A percentile compares a stretch with the other conserved stretches of the same genome.
Evolutionary conservation across 2,888 invertebrate genomes (phyloP).

Genomic region (Eupelmus urozonus): DNA sequence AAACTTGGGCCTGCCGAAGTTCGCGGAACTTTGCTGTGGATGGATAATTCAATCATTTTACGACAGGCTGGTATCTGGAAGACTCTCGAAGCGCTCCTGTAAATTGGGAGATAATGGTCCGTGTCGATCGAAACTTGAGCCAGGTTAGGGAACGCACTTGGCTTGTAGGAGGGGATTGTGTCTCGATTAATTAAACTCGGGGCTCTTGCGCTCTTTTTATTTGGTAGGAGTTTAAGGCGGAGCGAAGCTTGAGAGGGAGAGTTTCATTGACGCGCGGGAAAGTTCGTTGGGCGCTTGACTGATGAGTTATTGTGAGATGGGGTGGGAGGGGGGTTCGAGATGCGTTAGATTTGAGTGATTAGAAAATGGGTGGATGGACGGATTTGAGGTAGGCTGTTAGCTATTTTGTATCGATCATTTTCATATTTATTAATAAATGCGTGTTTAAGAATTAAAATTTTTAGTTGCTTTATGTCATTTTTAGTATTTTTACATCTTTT

Average conservation of each 20-base stretch:
- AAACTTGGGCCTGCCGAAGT: conserved; percentile 38
- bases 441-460: too few relatives aligned
- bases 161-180: background rate
- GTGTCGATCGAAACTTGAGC: conserved; percentile 49
- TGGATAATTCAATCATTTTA: conserved; percentile 61
- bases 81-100: conserved; percentile 19
- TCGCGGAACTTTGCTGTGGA: conserved; percentile 18
- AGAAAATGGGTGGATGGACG: too few relatives aligned
- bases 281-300: background rate
- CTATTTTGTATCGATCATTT: too few relatives aligned
- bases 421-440: too few relatives aligned
- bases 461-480: too few relatives aligned
- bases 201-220: background rate
- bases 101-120: conserved; percentile 53
- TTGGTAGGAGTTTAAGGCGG: background rate
- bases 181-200: conserved; percentile 42
- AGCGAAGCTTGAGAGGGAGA: background rate
- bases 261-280: background rate
- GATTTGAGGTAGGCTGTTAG: too few relatives aligned
- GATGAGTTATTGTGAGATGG: too few relatives aligned
- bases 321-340: too few relatives aligned
- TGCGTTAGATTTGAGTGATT: too few relatives aligned
- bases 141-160: conserved; percentile 8
- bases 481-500: too few relatives aligned
- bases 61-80: conserved; percentile 48